Conservation (phyloP, 2,888 invertebrate genomes). For the Tinea pellionella region DNA sequence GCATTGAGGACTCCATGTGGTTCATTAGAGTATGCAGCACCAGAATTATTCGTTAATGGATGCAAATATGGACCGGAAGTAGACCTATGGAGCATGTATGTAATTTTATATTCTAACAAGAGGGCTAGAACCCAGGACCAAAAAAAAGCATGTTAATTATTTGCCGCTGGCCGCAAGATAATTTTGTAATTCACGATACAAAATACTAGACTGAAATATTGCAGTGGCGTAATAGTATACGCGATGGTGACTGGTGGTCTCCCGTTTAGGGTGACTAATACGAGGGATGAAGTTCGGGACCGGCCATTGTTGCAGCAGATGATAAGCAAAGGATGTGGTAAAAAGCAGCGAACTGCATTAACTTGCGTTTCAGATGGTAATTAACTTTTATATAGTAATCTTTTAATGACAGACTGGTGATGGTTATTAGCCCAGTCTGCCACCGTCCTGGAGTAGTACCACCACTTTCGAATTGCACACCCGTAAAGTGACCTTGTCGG, state of each 20-base stretch:
- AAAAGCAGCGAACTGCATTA: conserved; percentile 66
- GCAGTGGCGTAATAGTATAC: conserved; percentile 79
- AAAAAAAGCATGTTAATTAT: no score
- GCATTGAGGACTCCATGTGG: conserved; percentile 82
- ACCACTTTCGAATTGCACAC: no score
- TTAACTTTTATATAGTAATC: neutral
- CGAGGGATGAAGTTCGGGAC: conserved; percentile 34
- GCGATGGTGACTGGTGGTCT: conserved; percentile 80
- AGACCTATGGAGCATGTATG: conserved; percentile 82
- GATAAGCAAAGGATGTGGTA: conserved; percentile 74
- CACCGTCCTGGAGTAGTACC: no score
- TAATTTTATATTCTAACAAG: conserved; percentile 20
- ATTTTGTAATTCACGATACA: no score
- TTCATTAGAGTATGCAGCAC: conserved; percentile 83
- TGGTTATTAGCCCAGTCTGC: no score
- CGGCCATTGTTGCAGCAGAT: conserved; percentile 72
- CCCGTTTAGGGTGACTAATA: conserved; percentile 67
- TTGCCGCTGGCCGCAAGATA: no score
- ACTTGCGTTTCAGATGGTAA: conserved; percentile 52
- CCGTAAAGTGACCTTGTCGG: no score
- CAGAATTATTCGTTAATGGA: conserved; percentile 77
- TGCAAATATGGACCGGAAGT: conserved; percentile 80
- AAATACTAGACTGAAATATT: no score
- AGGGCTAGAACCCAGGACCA: no score
- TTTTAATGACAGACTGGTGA: no score